Percentiles rank a stretch among this genome's conserved stretches.
Evolutionary conservation across 2,888 invertebrate genomes (phyloP).

Genomic region (Plagiodera versicolora): DNA sequence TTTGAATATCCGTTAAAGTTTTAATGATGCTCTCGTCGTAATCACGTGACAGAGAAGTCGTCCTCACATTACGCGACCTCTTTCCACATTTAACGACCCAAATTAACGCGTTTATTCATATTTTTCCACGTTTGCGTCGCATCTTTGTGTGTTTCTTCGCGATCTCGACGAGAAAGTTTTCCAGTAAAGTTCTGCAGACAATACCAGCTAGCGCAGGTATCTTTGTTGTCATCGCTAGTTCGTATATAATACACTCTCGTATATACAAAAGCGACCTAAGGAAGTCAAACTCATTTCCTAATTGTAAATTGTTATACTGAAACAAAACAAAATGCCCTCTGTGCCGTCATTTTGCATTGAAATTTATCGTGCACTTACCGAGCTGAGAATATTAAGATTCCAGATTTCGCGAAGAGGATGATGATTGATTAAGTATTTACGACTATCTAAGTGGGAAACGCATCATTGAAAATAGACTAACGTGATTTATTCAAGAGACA

Average conservation of each 20-base stretch:
- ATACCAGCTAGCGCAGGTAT: conserved; percentile 5
- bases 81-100: neutral
- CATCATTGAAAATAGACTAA: no score
- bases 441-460: no score
- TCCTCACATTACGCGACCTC: neutral
- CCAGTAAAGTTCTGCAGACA: conserved; percentile 3
- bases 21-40: neutral
- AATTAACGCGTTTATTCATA: conserved; percentile 4
- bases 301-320: conserved; percentile 9
- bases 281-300: conserved; percentile 16
- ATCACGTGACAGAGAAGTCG: neutral
- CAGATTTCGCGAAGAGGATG: neutral
- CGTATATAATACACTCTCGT: no score
- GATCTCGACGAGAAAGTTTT: neutral
- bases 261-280: conserved; percentile 3
- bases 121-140: neutral
- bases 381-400: neutral
- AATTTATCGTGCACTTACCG: neutral
- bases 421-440: neutral
- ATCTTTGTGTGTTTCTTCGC: neutral
- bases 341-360: neutral
- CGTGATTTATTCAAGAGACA: no score
- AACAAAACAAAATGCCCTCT: conserved; percentile 11
- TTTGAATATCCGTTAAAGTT: neutral
- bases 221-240: neutral